Conservation (phyloP, 2,113 vertebrate genomes). For the Mungos mungo region DNA sequence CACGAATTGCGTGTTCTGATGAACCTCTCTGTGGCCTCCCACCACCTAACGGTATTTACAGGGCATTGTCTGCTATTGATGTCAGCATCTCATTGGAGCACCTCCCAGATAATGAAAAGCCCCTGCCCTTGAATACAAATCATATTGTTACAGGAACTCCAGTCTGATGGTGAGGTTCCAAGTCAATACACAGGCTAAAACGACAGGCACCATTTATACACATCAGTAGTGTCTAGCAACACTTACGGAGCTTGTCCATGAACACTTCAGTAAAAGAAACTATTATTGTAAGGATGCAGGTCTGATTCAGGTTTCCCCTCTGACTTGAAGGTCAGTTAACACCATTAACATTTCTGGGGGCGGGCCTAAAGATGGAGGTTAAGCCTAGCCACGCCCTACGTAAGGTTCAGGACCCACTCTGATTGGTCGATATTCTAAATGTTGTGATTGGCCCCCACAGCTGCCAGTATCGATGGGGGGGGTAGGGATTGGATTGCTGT, state of each 20-base stretch:
- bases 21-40: neutral
- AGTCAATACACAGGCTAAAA: neutral
- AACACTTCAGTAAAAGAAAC: neutral
- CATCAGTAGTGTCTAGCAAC: neutral
- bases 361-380: too few species aligned
- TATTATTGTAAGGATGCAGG: too few species aligned
- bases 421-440: too few species aligned
- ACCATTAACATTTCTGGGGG: too few species aligned
- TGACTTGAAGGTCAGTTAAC: too few species aligned
- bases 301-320: too few species aligned
- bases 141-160: neutral
- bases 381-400: too few species aligned
- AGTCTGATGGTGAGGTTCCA: neutral
- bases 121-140: neutral
- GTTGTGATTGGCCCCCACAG: too few species aligned
- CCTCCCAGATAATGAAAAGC: neutral
- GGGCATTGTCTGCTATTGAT: neutral
- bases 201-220: conserved; percentile 15
- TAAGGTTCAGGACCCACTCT: too few species aligned
- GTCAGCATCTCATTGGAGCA: neutral
- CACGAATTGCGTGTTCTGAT: neutral
- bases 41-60: neutral
- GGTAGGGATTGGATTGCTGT: too few species aligned
- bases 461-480: too few species aligned
- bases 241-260: neutral